Conservation (phyloP, 2,888 invertebrate genomes). For the Auanema sp. region DNA sequence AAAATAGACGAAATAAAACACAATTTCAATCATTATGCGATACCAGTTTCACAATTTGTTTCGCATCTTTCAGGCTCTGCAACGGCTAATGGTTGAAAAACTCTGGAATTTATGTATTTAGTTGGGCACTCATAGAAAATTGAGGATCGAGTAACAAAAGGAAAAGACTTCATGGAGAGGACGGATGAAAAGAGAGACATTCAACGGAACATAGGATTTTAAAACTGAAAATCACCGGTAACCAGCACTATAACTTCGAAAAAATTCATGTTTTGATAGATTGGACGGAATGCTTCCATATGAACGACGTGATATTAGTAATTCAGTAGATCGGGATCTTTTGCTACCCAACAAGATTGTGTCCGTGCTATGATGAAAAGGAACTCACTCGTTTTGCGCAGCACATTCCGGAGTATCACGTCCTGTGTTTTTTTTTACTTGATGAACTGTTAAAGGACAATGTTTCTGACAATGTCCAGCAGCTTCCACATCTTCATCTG, state of each 20-base stretch:
- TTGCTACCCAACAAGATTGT: no score
- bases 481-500: slow-evolving; percentile 10
- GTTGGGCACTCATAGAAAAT: no score
- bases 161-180: no score
- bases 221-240: no score
- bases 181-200: no score
- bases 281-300: no score
- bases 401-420: slow-evolving; percentile 29
- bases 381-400: slow-evolving; percentile 39
- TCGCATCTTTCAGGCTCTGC: slow-evolving; percentile 64
- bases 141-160: no score
- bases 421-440: slow-evolving; percentile 23
- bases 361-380: background rate
- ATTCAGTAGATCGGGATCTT: no score
- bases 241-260: no score
- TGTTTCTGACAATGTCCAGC: slow-evolving; percentile 49
- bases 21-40: slow-evolving; percentile 7
- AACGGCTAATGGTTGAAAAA: slow-evolving; percentile 47
- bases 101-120: slow-evolving; percentile 26
- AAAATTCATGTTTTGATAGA: no score
- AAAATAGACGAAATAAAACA: slow-evolving; percentile 3
- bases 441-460: slow-evolving; percentile 47
- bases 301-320: no score
- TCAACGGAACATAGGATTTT: no score
- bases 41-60: slow-evolving; percentile 53